phyloP scores from a whole-genome alignment of 2,797 vertebrate genomes.

The Rhinatrema bivittatum region DNA sequence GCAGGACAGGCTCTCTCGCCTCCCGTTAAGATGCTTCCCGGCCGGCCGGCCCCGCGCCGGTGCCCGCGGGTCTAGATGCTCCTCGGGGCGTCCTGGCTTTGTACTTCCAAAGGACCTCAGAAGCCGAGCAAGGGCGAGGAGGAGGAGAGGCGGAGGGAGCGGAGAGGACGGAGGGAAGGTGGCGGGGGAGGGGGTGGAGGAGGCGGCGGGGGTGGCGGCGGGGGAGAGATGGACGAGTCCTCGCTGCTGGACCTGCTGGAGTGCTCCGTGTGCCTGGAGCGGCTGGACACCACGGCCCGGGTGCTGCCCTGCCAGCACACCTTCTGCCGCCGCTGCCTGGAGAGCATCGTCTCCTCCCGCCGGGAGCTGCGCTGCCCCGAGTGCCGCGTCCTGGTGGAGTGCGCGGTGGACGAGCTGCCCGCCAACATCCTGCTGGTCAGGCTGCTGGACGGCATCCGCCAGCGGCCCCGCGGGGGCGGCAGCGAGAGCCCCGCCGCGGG shows the following conservation, averaged over 20 bases:
- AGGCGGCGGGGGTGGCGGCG: background rate
- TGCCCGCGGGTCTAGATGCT: conserved; percentile 38
- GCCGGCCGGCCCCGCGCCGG: too few relatives aligned
- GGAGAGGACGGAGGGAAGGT: conserved; percentile 20
- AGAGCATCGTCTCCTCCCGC: conserved; percentile 89
- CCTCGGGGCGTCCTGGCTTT: conserved; percentile 43
- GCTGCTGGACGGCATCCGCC: conserved; percentile 87
- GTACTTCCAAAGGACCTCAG: conserved; percentile 43
- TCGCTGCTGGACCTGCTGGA: conserved; percentile 91
- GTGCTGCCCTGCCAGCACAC: conserved; percentile 96
- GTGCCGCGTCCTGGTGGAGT: conserved; percentile 92
- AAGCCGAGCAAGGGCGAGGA: conserved; percentile 28
- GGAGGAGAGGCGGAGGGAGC: conserved; percentile 30
- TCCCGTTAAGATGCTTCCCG: too few relatives aligned
- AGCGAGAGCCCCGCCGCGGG: conserved; percentile 61
- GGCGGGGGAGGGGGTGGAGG: background rate
- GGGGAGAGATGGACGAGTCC: conserved; percentile 85
- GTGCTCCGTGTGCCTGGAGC: conserved; percentile 94
- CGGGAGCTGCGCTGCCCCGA: conserved; percentile 93
- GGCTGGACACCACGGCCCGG: conserved; percentile 89
- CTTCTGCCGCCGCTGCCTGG: conserved; percentile 94
- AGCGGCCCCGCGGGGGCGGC: conserved; percentile 72
- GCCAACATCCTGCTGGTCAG: conserved; percentile 91
- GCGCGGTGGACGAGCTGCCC: conserved; percentile 89
- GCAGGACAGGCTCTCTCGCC: too few relatives aligned